These are phyloP conservation scores for Halictus quadricinctus DNA, from an alignment of 2,888 invertebrate species.

Conservation along the genomic window DNA sequence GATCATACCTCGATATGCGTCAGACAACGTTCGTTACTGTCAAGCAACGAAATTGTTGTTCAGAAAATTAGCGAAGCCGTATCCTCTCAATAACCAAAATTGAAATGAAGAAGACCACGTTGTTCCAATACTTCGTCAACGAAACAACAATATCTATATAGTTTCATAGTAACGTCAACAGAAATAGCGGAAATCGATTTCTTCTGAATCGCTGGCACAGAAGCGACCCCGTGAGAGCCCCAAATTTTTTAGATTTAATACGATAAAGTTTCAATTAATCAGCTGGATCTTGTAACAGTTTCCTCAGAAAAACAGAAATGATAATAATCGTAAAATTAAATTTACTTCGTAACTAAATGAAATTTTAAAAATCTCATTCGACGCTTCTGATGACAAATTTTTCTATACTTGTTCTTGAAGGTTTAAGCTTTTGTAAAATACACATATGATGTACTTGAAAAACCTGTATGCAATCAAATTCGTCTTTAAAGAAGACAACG, in stretches of 20 bases:
- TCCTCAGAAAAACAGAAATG: too few species aligned
- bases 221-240: background rate
- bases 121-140: background rate
- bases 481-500: background rate
- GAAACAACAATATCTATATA: background rate
- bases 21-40: background rate
- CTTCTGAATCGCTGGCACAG: slow-evolving; percentile 1
- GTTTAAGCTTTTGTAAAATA: too few species aligned
- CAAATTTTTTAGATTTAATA: background rate
- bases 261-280: background rate
- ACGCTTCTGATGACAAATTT: too few species aligned
- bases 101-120: background rate
- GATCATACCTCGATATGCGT: background rate
- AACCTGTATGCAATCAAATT: too few species aligned
- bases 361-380: too few species aligned
- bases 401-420: too few species aligned
- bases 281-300: too few species aligned
- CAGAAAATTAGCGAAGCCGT: background rate
- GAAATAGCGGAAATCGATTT: slow-evolving; percentile 5
- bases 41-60: background rate
- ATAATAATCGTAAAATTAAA: too few species aligned
- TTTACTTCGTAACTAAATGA: too few species aligned
- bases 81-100: background rate
- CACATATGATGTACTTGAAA: too few species aligned
- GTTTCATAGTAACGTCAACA: slow-evolving; percentile 9